These are phyloP conservation scores for Polymixis lichenea DNA, from an alignment of 2,888 invertebrate genomes.

Conservation along the genomic window DNA sequence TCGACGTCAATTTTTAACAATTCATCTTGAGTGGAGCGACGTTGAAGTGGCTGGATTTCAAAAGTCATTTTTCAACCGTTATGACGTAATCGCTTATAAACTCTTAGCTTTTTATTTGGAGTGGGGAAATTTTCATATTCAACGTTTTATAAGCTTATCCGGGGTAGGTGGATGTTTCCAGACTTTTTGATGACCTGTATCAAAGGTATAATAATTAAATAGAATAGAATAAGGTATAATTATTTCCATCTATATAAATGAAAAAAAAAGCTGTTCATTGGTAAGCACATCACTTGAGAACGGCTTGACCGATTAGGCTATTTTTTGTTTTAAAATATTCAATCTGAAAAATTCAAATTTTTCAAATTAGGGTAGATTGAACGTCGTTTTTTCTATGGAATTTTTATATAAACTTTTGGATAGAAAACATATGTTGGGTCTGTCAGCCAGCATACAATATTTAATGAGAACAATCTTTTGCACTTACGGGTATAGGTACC, in stretches of 20 bases:
- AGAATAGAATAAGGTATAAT: not conserved
- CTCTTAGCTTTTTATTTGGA: conserved; percentile 85
- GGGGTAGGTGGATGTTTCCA: conserved; percentile 48
- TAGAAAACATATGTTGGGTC: not conserved
- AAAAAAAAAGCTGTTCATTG: not conserved
- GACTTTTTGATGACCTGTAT: conserved; percentile 28
- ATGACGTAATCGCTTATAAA: conserved; percentile 88
- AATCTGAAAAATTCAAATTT: too few species aligned
- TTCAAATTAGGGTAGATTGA: not conserved
- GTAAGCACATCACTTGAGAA: not conserved
- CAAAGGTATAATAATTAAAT: not conserved
- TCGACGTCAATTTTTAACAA: conserved; percentile 82
- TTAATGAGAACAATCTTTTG: not conserved
- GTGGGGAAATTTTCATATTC: conserved; percentile 83
- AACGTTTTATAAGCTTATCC: conserved; percentile 81
- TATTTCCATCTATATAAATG: not conserved
- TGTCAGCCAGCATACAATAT: not conserved
- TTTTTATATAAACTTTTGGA: not conserved
- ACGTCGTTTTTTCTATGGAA: not conserved
- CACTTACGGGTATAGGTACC: not conserved
- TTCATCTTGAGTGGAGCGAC: conserved; percentile 81
- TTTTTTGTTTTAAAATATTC: too few species aligned
- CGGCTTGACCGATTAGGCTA: too few species aligned
- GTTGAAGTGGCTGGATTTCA: conserved; percentile 79
- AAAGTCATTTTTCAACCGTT: conserved; percentile 87